Evolutionary conservation across 2,888 invertebrate species (phyloP).

Genomic region (Drosophila parthenogenetica): DNA sequence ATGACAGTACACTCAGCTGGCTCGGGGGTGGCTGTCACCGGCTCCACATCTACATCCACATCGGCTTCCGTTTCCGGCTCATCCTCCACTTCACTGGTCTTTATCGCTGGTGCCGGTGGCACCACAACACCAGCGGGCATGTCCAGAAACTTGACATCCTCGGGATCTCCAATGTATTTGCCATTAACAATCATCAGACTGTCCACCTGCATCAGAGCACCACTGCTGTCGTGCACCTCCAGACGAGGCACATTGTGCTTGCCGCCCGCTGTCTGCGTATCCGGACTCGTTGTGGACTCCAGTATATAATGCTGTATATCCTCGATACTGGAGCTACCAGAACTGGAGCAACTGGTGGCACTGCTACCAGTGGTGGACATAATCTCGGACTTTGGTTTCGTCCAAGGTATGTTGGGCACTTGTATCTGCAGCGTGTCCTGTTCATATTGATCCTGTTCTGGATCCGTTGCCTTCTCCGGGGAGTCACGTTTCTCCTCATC

Average conservation of each 20-base stretch:
- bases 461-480: conserved; percentile 75
- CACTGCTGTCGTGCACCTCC: conserved; percentile 90
- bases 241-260: conserved; percentile 88
- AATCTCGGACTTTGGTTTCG: conserved; percentile 86
- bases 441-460: conserved; percentile 68
- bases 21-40: conserved; percentile 81
- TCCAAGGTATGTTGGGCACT: conserved; percentile 87
- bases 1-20: conserved; percentile 81
- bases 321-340: conserved; percentile 85
- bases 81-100: conserved; percentile 69
- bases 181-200: conserved; percentile 87
- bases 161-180: conserved; percentile 85
- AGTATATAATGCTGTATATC: conserved; percentile 85
- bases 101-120: conserved; percentile 64
- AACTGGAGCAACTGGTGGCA: conserved; percentile 85
- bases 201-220: conserved; percentile 88
- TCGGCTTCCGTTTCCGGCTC: conserved; percentile 32
- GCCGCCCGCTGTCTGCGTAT: conserved; percentile 80
- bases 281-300: conserved; percentile 85
- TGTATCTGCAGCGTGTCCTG: conserved; percentile 86
- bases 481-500: conserved; percentile 83
- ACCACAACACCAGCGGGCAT: conserved; percentile 84
- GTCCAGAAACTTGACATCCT: conserved; percentile 84
- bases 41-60: conserved; percentile 61
- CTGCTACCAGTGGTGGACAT: conserved; percentile 75